Conservation (phyloP, 1,140 invertebrate species). For the Colletes latitarsis region DNA sequence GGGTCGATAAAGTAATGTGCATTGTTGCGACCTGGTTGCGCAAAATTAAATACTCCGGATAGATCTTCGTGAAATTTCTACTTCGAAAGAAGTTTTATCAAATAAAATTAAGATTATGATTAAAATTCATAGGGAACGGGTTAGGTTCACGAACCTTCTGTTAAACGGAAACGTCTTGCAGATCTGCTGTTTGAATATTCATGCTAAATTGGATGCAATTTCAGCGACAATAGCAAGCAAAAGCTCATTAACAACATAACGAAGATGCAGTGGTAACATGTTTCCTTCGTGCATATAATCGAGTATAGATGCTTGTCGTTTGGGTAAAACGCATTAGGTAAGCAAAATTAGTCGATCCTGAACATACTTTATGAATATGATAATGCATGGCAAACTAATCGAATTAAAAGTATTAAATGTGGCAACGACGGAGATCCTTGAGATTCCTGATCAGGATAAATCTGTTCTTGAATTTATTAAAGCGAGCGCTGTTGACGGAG, state of each 20-base stretch:
- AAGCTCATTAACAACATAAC: slow-evolving; percentile 32
- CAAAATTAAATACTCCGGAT: no score
- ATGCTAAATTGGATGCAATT: slow-evolving; percentile 36
- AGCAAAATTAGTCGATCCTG: no score
- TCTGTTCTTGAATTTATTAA: neutral
- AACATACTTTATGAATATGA: slow-evolving; percentile 13
- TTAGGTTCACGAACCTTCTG: no score
- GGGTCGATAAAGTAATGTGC: no score
- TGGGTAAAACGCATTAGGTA: neutral
- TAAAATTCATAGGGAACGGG: no score
- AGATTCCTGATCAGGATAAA: neutral
- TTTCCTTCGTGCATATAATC: neutral
- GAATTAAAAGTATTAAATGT: neutral
- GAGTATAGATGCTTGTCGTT: neutral
- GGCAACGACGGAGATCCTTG: neutral
- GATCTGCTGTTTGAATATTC: slow-evolving; percentile 7
- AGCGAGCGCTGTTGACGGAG: neutral
- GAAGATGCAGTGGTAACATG: slow-evolving; percentile 37
- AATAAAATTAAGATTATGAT: no score
- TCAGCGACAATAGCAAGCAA: slow-evolving; percentile 26
- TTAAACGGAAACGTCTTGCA: neutral
- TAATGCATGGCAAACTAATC: neutral
- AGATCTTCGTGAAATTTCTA: no score
- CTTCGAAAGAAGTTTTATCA: no score
- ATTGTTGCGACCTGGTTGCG: no score